These are phyloP conservation scores for Apotomis betuletana DNA, from an alignment of 2,888 invertebrate species.

Conservation along the genomic window DNA sequence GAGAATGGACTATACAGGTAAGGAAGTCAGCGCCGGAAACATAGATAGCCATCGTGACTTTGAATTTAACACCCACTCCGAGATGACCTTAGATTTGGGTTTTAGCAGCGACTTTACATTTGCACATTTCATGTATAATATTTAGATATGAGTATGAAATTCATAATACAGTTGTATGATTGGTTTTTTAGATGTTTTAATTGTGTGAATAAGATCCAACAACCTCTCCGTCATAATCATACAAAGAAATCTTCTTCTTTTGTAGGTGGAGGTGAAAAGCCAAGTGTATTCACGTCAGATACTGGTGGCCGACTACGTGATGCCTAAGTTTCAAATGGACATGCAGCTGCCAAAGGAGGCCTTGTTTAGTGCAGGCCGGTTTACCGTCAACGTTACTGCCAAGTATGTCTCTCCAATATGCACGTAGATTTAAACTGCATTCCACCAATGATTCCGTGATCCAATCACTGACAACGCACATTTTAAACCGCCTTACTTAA, in stretches of 20 bases:
- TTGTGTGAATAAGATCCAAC: not conserved
- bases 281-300: constrained; percentile 88
- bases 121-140: constrained; percentile 14
- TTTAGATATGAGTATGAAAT: not conserved
- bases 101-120: constrained; percentile 28
- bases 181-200: not conserved
- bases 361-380: constrained; percentile 90
- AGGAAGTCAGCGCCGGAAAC: constrained; percentile 35
- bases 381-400: constrained; percentile 91
- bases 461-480: too few relatives aligned
- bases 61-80: constrained; percentile 46
- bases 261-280: constrained; percentile 73
- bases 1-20: constrained; percentile 92
- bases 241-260: not conserved
- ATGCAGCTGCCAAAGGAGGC: constrained; percentile 92
- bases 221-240: not conserved
- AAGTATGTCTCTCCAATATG: constrained; percentile 83
- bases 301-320: constrained; percentile 94
- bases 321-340: constrained; percentile 96
- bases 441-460: not conserved
- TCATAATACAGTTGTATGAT: not conserved
- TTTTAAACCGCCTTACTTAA: too few relatives aligned
- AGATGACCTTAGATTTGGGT: constrained; percentile 50
- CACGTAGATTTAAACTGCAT: not conserved
- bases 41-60: constrained; percentile 40